phyloP scores from a whole-genome alignment of 2,888 invertebrate genomes.

The Nebria brevicollis region DNA sequence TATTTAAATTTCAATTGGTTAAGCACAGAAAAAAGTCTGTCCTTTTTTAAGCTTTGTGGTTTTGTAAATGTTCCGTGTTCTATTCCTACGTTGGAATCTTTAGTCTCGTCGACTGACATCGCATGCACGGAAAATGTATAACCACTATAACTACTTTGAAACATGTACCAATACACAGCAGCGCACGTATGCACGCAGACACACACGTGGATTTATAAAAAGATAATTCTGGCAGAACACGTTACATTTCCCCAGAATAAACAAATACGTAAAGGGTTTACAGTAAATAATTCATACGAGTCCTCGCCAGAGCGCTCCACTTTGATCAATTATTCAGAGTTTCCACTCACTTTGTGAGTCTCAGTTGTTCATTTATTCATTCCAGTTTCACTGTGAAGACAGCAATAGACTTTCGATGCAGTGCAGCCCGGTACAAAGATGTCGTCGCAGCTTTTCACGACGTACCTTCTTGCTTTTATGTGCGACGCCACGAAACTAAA shows the following conservation, averaged over 20 bases:
- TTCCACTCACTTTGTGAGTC: conserved; percentile 57
- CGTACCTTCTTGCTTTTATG: conserved; percentile 21
- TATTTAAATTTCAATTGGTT: not conserved
- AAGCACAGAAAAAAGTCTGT: not conserved
- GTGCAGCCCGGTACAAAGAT: conserved; percentile 8
- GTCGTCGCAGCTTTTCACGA: conserved; percentile 18
- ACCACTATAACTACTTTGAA: not conserved
- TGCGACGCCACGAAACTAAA: conserved; percentile 30
- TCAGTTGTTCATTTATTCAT: conserved; percentile 56
- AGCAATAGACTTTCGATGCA: conserved; percentile 49
- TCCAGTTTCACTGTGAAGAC: conserved; percentile 47
- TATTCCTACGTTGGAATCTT: not conserved
- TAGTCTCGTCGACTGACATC: not conserved
- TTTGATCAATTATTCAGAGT: conserved; percentile 61
- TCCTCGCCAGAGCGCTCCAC: conserved; percentile 54
- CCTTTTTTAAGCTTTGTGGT: not conserved
- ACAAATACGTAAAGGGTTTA: conserved; percentile 57
- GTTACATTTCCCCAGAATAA: conserved; percentile 43
- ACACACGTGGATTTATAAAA: conserved; percentile 37
- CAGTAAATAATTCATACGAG: conserved; percentile 58
- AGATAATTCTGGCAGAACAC: conserved; percentile 39
- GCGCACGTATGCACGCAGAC: not conserved
- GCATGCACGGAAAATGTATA: not conserved
- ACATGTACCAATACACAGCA: not conserved
- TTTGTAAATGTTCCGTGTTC: not conserved